These are phyloP conservation scores for Sphyrna mokarran DNA, from an alignment of 2,113 vertebrate genomes.

Conservation along the genomic window DNA sequence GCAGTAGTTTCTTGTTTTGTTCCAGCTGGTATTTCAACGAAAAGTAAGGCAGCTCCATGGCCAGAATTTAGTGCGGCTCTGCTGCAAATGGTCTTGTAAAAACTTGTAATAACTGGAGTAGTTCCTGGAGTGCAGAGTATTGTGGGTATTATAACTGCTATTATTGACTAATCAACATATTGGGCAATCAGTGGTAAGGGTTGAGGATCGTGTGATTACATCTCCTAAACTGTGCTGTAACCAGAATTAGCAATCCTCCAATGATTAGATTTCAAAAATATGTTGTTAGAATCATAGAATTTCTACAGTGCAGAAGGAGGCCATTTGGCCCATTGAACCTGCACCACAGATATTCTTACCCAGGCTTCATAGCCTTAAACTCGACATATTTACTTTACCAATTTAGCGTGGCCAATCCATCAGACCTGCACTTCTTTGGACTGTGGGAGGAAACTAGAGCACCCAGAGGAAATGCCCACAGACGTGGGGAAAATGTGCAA, in stretches of 20 bases:
- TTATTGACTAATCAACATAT: neutral
- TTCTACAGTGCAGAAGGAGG: too few relatives aligned
- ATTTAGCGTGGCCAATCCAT: too few relatives aligned
- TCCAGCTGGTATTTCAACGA: neutral
- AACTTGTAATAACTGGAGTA: neutral
- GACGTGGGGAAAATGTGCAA: too few relatives aligned
- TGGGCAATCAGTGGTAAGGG: neutral
- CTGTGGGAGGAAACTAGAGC: too few relatives aligned
- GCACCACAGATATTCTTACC: too few relatives aligned
- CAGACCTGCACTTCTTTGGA: too few relatives aligned
- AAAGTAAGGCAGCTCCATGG: too few relatives aligned
- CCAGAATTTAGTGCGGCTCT: neutral
- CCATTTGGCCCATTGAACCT: too few relatives aligned
- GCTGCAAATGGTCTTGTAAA: neutral
- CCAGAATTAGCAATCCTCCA: neutral
- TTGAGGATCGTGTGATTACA: neutral
- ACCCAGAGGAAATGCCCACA: too few relatives aligned
- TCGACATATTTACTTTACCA: too few relatives aligned
- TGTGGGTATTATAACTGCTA: neutral
- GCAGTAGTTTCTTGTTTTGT: neutral
- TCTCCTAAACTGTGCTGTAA: neutral
- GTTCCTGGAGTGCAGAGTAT: neutral
- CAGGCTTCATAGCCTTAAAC: too few relatives aligned
- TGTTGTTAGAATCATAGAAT: neutral
- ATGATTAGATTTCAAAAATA: neutral